These are phyloP conservation scores for Oryzias celebensis DNA, from an alignment of 2,113 vertebrate species.

Conservation along the genomic window DNA sequence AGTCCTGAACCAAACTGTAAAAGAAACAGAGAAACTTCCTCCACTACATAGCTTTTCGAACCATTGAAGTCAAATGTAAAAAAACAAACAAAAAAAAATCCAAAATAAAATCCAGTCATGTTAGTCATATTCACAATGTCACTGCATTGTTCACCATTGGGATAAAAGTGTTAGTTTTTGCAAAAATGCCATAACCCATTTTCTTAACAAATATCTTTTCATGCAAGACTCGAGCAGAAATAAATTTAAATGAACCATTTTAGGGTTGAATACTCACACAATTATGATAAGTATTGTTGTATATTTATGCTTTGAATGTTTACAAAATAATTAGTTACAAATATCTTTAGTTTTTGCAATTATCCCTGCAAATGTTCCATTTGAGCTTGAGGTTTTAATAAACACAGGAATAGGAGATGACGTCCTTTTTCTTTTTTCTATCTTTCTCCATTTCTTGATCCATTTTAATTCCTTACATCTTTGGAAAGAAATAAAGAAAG, in stretches of 20 bases:
- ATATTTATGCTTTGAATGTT: too few relatives aligned
- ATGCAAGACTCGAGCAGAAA: too few relatives aligned
- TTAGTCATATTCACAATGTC: background rate
- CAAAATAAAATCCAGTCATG: background rate
- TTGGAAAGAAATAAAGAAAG: conserved; percentile 63
- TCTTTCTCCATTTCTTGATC: conserved; percentile 51
- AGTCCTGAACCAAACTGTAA: conserved; percentile 14
- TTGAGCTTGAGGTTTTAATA: conserved; percentile 23
- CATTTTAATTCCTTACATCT: conserved; percentile 60
- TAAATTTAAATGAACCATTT: too few relatives aligned
- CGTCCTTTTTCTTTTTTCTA: conserved; percentile 59
- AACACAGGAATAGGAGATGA: conserved; percentile 15
- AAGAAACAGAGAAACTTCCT: conserved; percentile 7
- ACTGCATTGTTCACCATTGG: background rate
- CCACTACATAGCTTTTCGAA: background rate
- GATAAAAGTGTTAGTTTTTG: background rate
- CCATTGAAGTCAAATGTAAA: conserved; percentile 1
- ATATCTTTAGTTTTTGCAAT: background rate
- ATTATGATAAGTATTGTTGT: too few relatives aligned
- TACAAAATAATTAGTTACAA: background rate
- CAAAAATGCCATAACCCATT: too few relatives aligned
- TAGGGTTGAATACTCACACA: too few relatives aligned
- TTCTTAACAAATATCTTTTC: too few relatives aligned
- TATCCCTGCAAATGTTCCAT: conserved; percentile 4
- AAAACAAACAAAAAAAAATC: background rate